A percentile compares a stretch with the other conserved stretches of the same genome.
These are phyloP conservation scores for Trididemnum nubilum DNA, from an alignment of 23 tunicate species.

Conservation along the genomic window DNA sequence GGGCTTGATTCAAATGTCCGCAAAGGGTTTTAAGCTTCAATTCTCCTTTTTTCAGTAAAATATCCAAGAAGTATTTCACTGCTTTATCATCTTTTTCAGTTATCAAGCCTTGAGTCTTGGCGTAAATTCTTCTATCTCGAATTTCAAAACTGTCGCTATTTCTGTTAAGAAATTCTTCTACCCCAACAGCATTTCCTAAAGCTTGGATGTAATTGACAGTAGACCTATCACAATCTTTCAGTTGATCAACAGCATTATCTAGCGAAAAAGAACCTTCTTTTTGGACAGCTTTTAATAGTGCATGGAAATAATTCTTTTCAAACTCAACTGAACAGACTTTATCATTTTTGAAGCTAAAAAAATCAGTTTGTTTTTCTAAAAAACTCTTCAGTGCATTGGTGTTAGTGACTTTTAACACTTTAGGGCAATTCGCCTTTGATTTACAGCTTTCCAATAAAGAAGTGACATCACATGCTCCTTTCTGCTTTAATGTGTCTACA, in stretches of 20 bases:
- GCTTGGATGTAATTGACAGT: slow-evolving; percentile 28
- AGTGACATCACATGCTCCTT: background rate
- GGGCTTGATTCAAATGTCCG: slow-evolving; percentile 32
- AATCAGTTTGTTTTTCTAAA: background rate
- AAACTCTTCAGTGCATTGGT: background rate
- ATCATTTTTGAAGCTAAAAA: background rate
- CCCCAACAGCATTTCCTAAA: background rate
- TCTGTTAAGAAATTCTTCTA: background rate
- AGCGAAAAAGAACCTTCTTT: background rate
- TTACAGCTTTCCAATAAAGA: background rate
- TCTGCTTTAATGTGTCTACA: background rate
- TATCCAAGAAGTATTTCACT: slow-evolving; percentile 13
- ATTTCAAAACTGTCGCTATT: background rate
- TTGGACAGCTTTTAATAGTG: background rate
- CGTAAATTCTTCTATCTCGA: background rate
- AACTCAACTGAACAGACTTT: background rate
- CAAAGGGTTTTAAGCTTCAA: background rate
- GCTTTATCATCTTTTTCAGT: slow-evolving; percentile 11
- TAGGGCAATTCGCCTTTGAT: slow-evolving; percentile 9
- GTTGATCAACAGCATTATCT: background rate
- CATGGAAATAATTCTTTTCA: background rate
- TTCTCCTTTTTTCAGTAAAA: slow-evolving; percentile 9
- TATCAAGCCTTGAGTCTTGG: background rate
- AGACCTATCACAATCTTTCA: background rate
- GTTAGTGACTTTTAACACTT: background rate